Conservation (phyloP, 2,797 vertebrate genomes). For the Sternarchorhynchus goeldii region DNA sequence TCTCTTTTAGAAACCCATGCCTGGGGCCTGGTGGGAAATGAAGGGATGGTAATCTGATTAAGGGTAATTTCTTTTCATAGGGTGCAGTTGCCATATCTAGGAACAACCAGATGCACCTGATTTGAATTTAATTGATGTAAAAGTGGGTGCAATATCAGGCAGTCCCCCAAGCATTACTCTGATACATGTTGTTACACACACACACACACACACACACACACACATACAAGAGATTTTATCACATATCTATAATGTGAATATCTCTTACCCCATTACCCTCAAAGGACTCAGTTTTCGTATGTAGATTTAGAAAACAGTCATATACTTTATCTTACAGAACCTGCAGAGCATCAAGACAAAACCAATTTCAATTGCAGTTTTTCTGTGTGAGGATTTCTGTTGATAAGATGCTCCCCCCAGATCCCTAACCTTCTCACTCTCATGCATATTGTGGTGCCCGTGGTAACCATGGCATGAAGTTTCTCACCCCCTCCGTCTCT, state of each 20-base stretch:
- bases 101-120: slow-evolving; percentile 43
- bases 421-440: background rate
- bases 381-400: slow-evolving; percentile 2
- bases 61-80: slow-evolving; percentile 40
- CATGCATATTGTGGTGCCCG: background rate
- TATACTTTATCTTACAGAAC: too few relatives aligned
- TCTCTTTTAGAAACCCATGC: slow-evolving; percentile 21
- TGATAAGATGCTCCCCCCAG: background rate
- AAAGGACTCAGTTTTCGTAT: slow-evolving; percentile 12
- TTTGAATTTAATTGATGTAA: slow-evolving; percentile 45
- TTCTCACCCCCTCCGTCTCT: slow-evolving; percentile 3
- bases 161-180: slow-evolving; percentile 18
- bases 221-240: slow-evolving; percentile 13
- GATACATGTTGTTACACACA: background rate
- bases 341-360: too few relatives aligned
- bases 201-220: background rate
- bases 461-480: background rate
- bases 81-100: slow-evolving; percentile 27
- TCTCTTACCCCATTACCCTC: slow-evolving; percentile 30
- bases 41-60: slow-evolving; percentile 43
- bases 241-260: background rate
- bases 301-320: slow-evolving; percentile 8
- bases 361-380: background rate
- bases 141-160: slow-evolving; percentile 42
- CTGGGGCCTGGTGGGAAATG: slow-evolving; percentile 41